Evolutionary conservation across 2,888 invertebrate species (phyloP).

Genomic region (Phania funesta): DNA sequence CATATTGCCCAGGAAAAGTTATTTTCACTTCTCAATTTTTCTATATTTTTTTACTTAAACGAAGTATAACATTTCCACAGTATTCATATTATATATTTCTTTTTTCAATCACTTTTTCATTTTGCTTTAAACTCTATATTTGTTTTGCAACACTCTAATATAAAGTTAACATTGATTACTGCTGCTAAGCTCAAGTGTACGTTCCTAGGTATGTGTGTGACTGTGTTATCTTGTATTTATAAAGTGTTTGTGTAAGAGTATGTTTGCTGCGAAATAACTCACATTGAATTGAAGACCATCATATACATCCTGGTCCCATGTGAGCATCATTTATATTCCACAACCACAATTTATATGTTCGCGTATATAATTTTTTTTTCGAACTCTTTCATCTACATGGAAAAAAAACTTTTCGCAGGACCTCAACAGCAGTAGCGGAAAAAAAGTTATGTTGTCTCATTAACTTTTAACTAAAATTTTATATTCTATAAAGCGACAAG

Average conservation of each 20-base stretch:
- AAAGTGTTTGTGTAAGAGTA: not conserved
- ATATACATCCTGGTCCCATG: constrained; percentile 62
- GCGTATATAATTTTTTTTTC: constrained; percentile 13
- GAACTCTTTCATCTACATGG: constrained; percentile 19
- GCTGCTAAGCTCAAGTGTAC: constrained; percentile 34
- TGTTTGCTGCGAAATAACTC: constrained; percentile 41
- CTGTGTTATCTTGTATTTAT: not conserved
- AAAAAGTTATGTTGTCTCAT: constrained; percentile 69
- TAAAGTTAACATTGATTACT: constrained; percentile 72
- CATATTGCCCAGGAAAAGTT: not conserved
- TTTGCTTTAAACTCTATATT: constrained; percentile 53
- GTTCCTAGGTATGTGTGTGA: not conserved
- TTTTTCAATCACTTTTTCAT: constrained; percentile 58
- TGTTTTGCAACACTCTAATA: constrained; percentile 65
- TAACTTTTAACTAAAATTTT: constrained; percentile 69
- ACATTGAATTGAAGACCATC: constrained; percentile 61
- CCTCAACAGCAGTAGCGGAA: constrained; percentile 37
- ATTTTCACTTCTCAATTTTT: not conserved
- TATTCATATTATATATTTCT: constrained; percentile 23
- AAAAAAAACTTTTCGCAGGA: constrained; percentile 40
- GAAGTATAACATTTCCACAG: constrained; percentile 50
- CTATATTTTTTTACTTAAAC: constrained; percentile 33
- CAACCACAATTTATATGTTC: constrained; percentile 65
- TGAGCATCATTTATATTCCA: constrained; percentile 66
- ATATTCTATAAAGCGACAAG: constrained; percentile 29